Evolutionary conservation across 2,797 vertebrate genomes (phyloP).

Genomic region (Hydrocynus forskahlii): DNA sequence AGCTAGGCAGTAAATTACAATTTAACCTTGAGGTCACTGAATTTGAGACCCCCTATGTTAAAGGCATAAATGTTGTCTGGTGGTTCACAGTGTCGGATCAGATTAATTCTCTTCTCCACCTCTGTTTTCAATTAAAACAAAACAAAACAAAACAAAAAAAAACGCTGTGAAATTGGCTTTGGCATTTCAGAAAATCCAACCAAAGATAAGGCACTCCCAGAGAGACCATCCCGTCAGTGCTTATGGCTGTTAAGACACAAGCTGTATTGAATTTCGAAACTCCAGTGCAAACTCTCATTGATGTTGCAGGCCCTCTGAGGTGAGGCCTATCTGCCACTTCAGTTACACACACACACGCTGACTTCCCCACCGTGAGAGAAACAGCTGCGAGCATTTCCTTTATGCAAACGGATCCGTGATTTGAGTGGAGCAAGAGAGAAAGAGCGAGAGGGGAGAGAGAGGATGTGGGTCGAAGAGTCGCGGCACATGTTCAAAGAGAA

Average conservation of each 20-base stretch:
- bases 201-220: background rate
- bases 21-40: no score
- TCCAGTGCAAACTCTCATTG: background rate
- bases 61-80: no score
- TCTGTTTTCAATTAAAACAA: no score
- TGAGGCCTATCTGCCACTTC: constrained; percentile 17
- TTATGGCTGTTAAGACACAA: background rate
- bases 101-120: no score
- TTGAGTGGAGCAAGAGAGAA: background rate
- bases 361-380: constrained; percentile 1
- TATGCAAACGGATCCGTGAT: background rate
- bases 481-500: background rate
- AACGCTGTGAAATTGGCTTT: background rate
- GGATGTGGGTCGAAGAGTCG: background rate
- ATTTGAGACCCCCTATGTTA: no score
- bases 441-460: background rate
- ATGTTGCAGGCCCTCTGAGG: constrained; percentile 12
- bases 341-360: background rate
- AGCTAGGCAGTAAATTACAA: no score
- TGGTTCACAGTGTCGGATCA: no score
- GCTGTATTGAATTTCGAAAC: background rate
- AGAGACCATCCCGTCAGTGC: background rate
- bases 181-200: background rate
- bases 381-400: constrained; percentile 10
- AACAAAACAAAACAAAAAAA: background rate